These are phyloP conservation scores for Epicampocera succincta DNA, from an alignment of 2,888 invertebrate species.

Conservation along the genomic window DNA sequence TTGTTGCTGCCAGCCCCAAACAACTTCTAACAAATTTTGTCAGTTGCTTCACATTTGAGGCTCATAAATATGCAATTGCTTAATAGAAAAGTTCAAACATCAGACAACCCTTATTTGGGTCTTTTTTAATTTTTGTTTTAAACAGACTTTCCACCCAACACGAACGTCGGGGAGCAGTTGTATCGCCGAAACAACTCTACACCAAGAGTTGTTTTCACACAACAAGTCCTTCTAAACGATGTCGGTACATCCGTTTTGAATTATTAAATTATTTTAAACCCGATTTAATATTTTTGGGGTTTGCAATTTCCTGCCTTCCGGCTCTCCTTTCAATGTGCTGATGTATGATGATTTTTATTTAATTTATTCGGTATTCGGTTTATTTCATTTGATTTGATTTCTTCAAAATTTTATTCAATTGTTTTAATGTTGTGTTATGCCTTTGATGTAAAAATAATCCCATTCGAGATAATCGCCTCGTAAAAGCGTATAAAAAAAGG, in stretches of 20 bases:
- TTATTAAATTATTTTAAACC: constrained; percentile 67
- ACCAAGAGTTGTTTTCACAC: background rate
- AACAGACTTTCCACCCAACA: constrained; percentile 17
- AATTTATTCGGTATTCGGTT: constrained; percentile 66
- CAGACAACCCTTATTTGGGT: constrained; percentile 65
- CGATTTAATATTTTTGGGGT: constrained; percentile 62
- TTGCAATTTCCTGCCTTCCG: constrained; percentile 12
- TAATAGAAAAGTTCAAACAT: constrained; percentile 70
- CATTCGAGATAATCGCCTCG: background rate
- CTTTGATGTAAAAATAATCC: constrained; percentile 43
- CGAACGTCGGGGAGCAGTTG: background rate
- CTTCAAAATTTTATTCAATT: constrained; percentile 53
- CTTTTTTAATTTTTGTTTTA: constrained; percentile 1
- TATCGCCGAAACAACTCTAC: constrained; percentile 3
- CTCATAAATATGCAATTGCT: constrained; percentile 71
- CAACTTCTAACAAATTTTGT: constrained; percentile 32
- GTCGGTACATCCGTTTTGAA: constrained; percentile 46
- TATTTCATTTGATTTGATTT: constrained; percentile 53
- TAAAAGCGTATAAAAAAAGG: constrained; percentile 16
- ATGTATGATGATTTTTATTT: constrained; percentile 67
- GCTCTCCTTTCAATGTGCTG: constrained; percentile 32
- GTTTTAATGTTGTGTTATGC: constrained; percentile 39
- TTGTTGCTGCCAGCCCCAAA: constrained; percentile 44
- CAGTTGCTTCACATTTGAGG: constrained; percentile 30
- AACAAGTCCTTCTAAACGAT: constrained; percentile 22